A percentile compares a stretch with the other conserved stretches of the same genome.
These are phyloP conservation scores for Paedocypris micromegethes DNA, from an alignment of 2,797 vertebrate species.

Conservation along the genomic window DNA sequence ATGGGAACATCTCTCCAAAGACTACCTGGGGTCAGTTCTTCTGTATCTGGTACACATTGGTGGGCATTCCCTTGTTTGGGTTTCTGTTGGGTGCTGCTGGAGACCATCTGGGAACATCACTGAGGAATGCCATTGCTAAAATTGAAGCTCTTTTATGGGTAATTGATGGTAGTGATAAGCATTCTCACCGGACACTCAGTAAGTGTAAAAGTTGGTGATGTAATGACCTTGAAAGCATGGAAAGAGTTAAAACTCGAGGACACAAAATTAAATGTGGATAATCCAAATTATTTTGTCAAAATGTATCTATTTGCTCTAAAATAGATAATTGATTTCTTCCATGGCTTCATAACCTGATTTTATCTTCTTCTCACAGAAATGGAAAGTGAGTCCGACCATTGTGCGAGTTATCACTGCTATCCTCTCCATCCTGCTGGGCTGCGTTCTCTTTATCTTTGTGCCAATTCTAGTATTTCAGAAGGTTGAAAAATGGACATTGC, in stretches of 20 bases:
- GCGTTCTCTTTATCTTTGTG: slow-evolving; percentile 78
- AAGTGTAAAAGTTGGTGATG: not conserved
- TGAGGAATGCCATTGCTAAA: slow-evolving; percentile 76
- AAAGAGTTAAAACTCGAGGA: not conserved
- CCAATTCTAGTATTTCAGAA: slow-evolving; percentile 79
- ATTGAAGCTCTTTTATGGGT: slow-evolving; percentile 86
- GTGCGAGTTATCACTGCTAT: slow-evolving; percentile 80
- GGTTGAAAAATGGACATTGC: slow-evolving; percentile 75
- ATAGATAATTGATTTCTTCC: not conserved
- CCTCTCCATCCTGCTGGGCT: slow-evolving; percentile 82
- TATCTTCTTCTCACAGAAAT: slow-evolving; percentile 68
- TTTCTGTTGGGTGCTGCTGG: slow-evolving; percentile 84
- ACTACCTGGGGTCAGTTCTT: slow-evolving; percentile 81
- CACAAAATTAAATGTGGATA: no score
- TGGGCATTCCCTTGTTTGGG: slow-evolving; percentile 88
- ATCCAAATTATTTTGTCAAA: no score
- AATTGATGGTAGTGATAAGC: slow-evolving; percentile 42
- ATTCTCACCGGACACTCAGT: not conserved
- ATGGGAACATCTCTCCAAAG: slow-evolving; percentile 85
- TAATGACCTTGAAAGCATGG: not conserved
- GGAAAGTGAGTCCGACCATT: slow-evolving; percentile 78
- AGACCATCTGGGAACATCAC: slow-evolving; percentile 81
- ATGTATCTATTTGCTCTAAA: no score
- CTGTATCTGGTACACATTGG: slow-evolving; percentile 84
- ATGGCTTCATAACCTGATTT: not conserved